phyloP scores from a whole-genome alignment of 2,888 invertebrate species.

The Tenthredo amoena region DNA sequence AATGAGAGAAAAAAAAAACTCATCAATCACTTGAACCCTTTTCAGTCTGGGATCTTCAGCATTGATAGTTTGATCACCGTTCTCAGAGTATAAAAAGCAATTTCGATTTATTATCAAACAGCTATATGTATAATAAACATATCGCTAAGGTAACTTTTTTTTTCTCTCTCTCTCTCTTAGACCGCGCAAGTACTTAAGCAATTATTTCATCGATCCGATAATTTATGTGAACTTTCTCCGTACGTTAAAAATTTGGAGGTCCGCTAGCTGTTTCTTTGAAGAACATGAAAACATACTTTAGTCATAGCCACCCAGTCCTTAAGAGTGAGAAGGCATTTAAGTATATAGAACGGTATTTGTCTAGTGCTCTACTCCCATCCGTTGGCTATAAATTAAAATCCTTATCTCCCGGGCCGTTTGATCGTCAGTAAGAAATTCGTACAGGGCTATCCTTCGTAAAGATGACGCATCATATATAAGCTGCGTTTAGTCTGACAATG shows the following conservation, averaged over 20 bases:
- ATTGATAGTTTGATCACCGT: background rate
- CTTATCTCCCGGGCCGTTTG: background rate
- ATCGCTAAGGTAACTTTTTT: background rate
- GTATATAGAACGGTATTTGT: conserved; percentile 36
- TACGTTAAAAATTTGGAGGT: conserved; percentile 17
- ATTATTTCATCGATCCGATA: conserved; percentile 13
- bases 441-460: background rate
- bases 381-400: conserved; percentile 1
- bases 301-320: conserved; percentile 6
- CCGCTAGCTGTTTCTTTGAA: background rate
- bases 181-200: background rate
- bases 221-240: conserved; percentile 44
- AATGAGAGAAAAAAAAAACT: background rate
- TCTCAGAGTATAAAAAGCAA: background rate
- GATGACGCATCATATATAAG: conserved; percentile 19
- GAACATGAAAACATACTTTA: conserved; percentile 44
- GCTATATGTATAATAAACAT: background rate
- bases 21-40: background rate
- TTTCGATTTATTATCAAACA: background rate
- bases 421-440: background rate
- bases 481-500: background rate
- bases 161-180: background rate
- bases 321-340: background rate
- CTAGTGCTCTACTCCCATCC: background rate
- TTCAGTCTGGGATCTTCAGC: background rate